Evolutionary conservation across 2,888 invertebrate species (phyloP), one percentile per base, ranked within the genome.

Genomic region (Drosophila atripex): DNA sequence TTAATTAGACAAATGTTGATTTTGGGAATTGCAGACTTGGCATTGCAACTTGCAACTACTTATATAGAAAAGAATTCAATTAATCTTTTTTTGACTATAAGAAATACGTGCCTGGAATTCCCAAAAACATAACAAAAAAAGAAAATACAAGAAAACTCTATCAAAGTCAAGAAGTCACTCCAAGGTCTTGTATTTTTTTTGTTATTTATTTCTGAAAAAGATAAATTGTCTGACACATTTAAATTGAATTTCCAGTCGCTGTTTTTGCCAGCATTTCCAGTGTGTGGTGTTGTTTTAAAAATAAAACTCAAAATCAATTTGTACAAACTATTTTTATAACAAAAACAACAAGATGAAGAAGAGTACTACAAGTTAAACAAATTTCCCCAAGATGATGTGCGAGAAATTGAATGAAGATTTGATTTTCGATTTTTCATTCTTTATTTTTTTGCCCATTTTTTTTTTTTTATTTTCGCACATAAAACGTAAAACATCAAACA

Each of bases 301-400:
- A 68, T 73, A 63, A 72, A 65, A 70, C 66, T 66, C 63, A 35
- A 80, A 75, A 75, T 75, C 73, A 76, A 86, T 86, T 88, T 78
- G 65, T 72, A 23, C 60, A 75, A 80, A 73, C 86, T 86, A 88
- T 83, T 88, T 82, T 79, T 88, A 74, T 79, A 88, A 32, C 54
- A 51, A 59, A 47, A 74, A 47, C 52, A 73, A 57, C 52, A 56
- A 45, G 21, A 30, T 25, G 25, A 41, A 45, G 61, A 47, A 55
- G 43, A 55, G 39, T 63, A 80, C 68, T 68, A 77, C 55, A 73
- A 66, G 65, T 74, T 80, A 55, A 70, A 65, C 77, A 80, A 85
- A 88, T 86, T 78, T 63, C 65, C 76, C 45, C 16, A 41, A 14
- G 69, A 78, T 71, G 73, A 87, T 78, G 80, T 87, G 80, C 64